Percentiles rank a stretch among this genome's conserved stretches.
Evolutionary conservation across 2,113 vertebrate species (phyloP).

Genomic region (Ranitomeya imitator): DNA sequence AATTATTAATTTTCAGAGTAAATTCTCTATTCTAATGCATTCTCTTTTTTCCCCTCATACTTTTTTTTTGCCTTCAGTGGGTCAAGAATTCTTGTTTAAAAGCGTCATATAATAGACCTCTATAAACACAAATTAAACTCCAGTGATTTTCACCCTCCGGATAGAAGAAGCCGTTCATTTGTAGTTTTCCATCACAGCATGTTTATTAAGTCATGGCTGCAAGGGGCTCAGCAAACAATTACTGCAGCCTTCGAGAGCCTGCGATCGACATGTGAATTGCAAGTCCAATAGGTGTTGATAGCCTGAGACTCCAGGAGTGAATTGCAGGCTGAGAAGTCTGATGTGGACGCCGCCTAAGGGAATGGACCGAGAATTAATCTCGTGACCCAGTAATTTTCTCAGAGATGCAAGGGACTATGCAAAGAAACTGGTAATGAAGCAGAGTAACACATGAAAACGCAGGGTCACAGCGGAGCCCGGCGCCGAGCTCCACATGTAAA

Average conservation of each 20-base stretch:
- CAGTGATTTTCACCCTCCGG: background rate
- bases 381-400: background rate
- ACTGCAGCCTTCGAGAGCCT: background rate
- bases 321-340: background rate
- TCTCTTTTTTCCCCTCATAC: background rate
- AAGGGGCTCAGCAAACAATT: background rate
- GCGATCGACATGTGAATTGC: background rate
- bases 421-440: background rate
- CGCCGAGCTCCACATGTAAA: background rate
- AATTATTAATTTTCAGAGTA: background rate
- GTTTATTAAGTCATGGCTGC: constrained; percentile 16
- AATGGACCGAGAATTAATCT: background rate
- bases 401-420: background rate
- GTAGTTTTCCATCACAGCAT: background rate
- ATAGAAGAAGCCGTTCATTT: background rate
- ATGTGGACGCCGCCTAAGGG: background rate
- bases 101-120: background rate
- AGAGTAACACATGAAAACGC: background rate
- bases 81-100: background rate
- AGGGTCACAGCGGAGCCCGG: background rate
- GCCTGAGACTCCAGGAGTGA: background rate
- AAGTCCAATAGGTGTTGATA: background rate
- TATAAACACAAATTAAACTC: constrained; percentile 19
- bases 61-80: background rate
- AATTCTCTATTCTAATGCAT: background rate